These are phyloP conservation scores for Ectemnius lituratus DNA, from an alignment of 2,888 invertebrate genomes.

Conservation along the genomic window DNA sequence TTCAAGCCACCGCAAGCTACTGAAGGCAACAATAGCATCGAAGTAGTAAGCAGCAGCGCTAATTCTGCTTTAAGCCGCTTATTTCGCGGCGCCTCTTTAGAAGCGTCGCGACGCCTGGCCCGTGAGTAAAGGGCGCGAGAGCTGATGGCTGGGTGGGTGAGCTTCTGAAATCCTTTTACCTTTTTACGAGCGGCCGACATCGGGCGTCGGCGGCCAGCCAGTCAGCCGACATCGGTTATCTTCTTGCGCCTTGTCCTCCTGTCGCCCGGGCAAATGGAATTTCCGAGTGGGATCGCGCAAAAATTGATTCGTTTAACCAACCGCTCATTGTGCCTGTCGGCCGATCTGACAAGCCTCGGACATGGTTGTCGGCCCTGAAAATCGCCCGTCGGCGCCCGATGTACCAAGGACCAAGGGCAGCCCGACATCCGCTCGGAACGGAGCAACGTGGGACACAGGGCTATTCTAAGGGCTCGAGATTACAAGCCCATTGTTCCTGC, in stretches of 20 bases:
- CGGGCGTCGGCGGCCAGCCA: slow-evolving; percentile 24
- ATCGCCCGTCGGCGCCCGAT: slow-evolving; percentile 28
- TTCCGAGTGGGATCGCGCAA: slow-evolving; percentile 69
- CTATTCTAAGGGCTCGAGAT: slow-evolving; percentile 75
- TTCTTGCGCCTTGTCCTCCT: slow-evolving; percentile 33
- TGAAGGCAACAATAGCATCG: background rate
- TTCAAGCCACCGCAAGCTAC: background rate
- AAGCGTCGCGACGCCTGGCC: slow-evolving; percentile 14
- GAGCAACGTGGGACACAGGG: slow-evolving; percentile 60
- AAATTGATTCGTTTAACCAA: slow-evolving; percentile 76
- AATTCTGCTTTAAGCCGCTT: no score
- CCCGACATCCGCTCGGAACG: slow-evolving; percentile 50
- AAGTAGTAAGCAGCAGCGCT: background rate
- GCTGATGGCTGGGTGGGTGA: slow-evolving; percentile 36
- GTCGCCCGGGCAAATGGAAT: slow-evolving; percentile 67
- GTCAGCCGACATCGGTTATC: slow-evolving; percentile 39
- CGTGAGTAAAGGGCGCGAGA: background rate
- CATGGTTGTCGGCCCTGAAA: background rate
- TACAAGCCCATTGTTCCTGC: slow-evolving; percentile 75
- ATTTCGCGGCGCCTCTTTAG: background rate
- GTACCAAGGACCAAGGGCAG: no score
- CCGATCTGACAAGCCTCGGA: slow-evolving; percentile 60
- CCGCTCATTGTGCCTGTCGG: slow-evolving; percentile 62
- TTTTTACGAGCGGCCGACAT: slow-evolving; percentile 52
- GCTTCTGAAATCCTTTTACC: slow-evolving; percentile 49